Evolutionary conservation across 2,888 invertebrate species (phyloP), one percentile per base, ranked within the genome.

Genomic region (Arctia plantaginis): DNA sequence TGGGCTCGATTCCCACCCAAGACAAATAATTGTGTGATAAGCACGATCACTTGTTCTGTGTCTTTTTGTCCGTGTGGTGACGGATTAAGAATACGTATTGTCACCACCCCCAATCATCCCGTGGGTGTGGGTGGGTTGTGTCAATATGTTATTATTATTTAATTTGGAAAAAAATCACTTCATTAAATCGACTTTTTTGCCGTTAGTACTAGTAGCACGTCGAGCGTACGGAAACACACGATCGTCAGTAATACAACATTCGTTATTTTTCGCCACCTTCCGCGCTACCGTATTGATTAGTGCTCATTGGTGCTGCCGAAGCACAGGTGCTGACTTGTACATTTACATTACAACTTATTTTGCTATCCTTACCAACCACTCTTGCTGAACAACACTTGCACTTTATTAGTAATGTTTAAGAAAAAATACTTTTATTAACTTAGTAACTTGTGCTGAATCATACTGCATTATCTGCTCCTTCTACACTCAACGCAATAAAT

Each of bases 181-280:
- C 12, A 20, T n/a, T 66, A n/a, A 68, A 55, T 59, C 64, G 65
- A 66, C 62, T 62, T 72, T 80, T 88, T 35, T 93, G 91, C 90
- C 8, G 71, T 44, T 90, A 44, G 82, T 93, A 90, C 90, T 15
- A 3, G 59, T 75, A 80, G 79, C 83, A 79, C 81, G 86, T 84
- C 86, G 87, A 72, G 82, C 82, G 82, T 88, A 89, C 93, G 93
- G 92, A 92, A 93, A 92, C 92, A 92, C 92, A 93, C 93, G 93
- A 93, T 90, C 89, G 87, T 87, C 88, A 88, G 91, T 93, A 94
- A 93, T 92, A 93, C 93, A 93, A 92, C 93, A 93, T 93, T 93
- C 93, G 94, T 95, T 94, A 94, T 95, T 95, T 95, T 95, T 94
- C 94, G 92, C 93, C 94, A 93, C 93, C 93, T 93, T 76, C 90